Evolutionary conservation across 2,888 invertebrate species (phyloP), one percentile per base, ranked within the genome.

Genomic region (Biston betularia): DNA sequence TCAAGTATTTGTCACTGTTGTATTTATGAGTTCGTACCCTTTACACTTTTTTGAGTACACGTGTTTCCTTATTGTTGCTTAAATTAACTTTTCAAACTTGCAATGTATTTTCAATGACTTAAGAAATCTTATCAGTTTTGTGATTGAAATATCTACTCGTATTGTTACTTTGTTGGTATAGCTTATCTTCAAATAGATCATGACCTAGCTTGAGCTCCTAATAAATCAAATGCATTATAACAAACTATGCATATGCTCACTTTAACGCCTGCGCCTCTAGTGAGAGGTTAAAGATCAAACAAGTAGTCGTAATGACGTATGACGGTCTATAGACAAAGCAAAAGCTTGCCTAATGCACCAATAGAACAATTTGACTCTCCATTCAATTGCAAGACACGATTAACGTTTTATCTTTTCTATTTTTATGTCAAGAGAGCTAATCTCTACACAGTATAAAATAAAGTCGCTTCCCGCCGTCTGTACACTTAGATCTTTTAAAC

Each of bases 251-350:
- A 55, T 61, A 35, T 14, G 67, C 69, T 69, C 69, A 66, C 69
- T 66, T 64, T 57, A 69, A 63, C 61, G 63, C 64, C 58, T 67
- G 60, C 66, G 65, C 63, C 63, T 62, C 56, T 64, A 64, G 53
- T 9, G 49, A 53, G 62, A 74, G 83, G 84, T 85, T 78, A 83
- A 75, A 85, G 86, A 83, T 86, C 85, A 86, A 86, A 79, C 78
- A 74, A 80, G 79, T 73, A 74, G 73, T 77, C 72, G 78, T 75
- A 78, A 38, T 6, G 38, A 79, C 75, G 52, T 24, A 53, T 74
- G 76, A 34, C 53, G 53, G 40, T 40, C 54, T 54, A 54, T 42
- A n/a, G 42, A 54, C 75, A 72, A 65, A 66, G 68, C 46, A 59
- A 54, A 42, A 48, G 42, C 42, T 50, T 38, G 9, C 38, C 38